Conservation (phyloP, 1,140 invertebrate genomes). For the Diorhabda sublineata region DNA sequence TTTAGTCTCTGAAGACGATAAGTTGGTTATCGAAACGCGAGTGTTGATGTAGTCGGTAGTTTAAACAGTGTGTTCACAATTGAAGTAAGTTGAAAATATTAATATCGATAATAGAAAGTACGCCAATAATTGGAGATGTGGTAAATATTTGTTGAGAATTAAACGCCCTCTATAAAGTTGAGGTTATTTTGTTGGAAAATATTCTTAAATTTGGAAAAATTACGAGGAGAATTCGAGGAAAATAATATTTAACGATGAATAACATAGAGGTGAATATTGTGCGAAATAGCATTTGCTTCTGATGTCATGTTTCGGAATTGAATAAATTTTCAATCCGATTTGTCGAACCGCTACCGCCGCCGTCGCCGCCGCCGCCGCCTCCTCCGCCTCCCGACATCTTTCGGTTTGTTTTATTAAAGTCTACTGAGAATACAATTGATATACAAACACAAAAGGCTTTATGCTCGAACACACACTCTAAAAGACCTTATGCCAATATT, state of each 20-base stretch:
- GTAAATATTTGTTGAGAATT: conserved; percentile 25
- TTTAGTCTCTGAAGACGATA: no score
- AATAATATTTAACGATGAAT: background rate
- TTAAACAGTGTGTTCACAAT: no score
- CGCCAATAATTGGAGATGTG: background rate
- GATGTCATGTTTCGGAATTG: background rate
- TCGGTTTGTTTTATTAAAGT: conserved; percentile 28
- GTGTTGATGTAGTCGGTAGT: no score
- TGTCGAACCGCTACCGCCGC: conserved; percentile 18
- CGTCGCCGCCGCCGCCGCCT: no score
- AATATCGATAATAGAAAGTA: conserved; percentile 11
- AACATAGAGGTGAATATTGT: background rate
- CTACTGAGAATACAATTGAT: conserved; percentile 30
- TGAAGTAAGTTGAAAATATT: no score
- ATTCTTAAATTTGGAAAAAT: no score
- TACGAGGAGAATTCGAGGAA: no score
- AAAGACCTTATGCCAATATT: conserved; percentile 24
- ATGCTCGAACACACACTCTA: conserved; percentile 21
- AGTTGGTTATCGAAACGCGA: no score
- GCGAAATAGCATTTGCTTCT: no score
- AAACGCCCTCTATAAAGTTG: conserved; percentile 10
- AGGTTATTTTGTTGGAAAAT: no score
- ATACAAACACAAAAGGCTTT: conserved; percentile 28
- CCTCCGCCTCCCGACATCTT: conserved; percentile 12
- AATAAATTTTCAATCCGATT: conserved; percentile 28